Evolutionary conservation across 1,140 invertebrate species (phyloP).

Genomic region (Mylabris phalerata): DNA sequence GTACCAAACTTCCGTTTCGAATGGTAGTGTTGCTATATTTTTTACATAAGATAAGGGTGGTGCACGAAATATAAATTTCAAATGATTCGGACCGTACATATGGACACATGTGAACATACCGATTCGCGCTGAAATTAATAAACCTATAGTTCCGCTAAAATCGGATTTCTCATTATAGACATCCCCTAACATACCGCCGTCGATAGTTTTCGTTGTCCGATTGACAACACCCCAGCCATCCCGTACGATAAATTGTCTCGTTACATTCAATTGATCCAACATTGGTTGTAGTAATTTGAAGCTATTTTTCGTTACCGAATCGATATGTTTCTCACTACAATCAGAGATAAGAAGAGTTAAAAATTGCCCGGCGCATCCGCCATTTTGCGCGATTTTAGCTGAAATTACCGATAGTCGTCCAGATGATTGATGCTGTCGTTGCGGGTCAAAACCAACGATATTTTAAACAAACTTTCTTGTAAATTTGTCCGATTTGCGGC

Average conservation of each 20-base stretch:
- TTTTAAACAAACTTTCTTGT: too few species aligned
- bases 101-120: constrained; percentile 47
- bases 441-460: too few species aligned
- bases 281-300: constrained; percentile 47
- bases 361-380: background rate
- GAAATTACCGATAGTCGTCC: too few species aligned
- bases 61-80: constrained; percentile 53
- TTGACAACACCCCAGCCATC: constrained; percentile 46
- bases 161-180: constrained; percentile 1
- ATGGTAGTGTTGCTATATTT: constrained; percentile 55
- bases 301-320: constrained; percentile 51
- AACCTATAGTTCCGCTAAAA: background rate
- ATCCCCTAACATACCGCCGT: constrained; percentile 51
- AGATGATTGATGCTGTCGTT: too few species aligned
- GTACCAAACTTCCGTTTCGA: constrained; percentile 51
- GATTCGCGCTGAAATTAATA: background rate
- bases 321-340: constrained; percentile 46
- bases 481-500: too few species aligned
- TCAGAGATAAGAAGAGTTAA: background rate
- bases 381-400: too few species aligned
- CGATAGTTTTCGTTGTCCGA: constrained; percentile 25
- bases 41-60: constrained; percentile 55
- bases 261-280: constrained; percentile 47
- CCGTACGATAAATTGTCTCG: constrained; percentile 41
- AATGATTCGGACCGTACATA: constrained; percentile 47